phyloP scores from a whole-genome alignment of 2,113 vertebrate genomes.

The Rhineura floridana region DNA sequence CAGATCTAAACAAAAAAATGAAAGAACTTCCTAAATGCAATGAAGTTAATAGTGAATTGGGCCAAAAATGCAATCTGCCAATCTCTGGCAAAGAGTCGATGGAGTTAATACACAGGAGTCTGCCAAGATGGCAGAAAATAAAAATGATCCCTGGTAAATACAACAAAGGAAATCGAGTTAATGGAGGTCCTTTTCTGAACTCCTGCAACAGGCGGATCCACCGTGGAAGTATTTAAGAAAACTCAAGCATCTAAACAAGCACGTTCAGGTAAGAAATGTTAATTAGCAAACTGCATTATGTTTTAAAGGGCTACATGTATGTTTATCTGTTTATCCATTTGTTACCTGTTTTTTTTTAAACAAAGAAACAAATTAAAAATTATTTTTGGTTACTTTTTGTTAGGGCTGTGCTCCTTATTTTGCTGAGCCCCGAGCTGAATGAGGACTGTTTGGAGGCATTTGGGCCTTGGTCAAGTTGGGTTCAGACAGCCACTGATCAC shows the following conservation, averaged over 20 bases:
- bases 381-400: too few species aligned
- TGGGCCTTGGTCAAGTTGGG: too few species aligned
- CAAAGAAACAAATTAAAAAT: background rate
- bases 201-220: slow-evolving; percentile 49
- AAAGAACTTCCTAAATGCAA: slow-evolving; percentile 36
- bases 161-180: slow-evolving; percentile 54
- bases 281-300: slow-evolving; percentile 53
- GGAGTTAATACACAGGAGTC: background rate
- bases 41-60: slow-evolving; percentile 22
- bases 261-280: slow-evolving; percentile 59
- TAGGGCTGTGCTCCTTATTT: too few species aligned
- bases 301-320: slow-evolving; percentile 10
- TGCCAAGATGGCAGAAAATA: slow-evolving; percentile 28
- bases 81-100: background rate
- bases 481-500: too few species aligned
- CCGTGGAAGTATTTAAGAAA: slow-evolving; percentile 57
- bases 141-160: slow-evolving; percentile 34
- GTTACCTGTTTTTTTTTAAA: background rate
- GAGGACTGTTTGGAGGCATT: too few species aligned
- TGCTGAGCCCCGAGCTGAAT: too few species aligned
- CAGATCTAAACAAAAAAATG: slow-evolving; percentile 33
- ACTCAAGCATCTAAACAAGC: slow-evolving; percentile 51
- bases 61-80: slow-evolving; percentile 2
- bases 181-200: slow-evolving; percentile 54
- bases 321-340: background rate